Percentiles rank a stretch among this genome's conserved stretches.
Evolutionary conservation across 1,140 invertebrate genomes (phyloP).

Genomic region (Papilio xuthus): DNA sequence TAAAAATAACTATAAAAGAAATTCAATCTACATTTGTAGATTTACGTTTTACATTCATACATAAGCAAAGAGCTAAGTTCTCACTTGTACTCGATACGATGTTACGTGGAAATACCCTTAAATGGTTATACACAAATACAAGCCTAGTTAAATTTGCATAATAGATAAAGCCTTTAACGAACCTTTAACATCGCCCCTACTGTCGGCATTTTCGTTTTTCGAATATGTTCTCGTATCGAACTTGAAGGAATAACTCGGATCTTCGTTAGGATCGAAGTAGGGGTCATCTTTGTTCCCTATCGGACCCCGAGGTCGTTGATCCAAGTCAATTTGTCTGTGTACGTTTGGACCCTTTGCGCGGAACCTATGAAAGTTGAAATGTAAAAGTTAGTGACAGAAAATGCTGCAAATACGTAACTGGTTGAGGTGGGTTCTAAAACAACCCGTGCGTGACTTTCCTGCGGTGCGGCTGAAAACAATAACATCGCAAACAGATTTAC

Average conservation of each 20-base stretch:
- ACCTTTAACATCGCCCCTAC: constrained; percentile 83
- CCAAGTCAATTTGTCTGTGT: constrained; percentile 85
- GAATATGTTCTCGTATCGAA: constrained; percentile 85
- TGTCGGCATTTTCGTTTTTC: constrained; percentile 84
- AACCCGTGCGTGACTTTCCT: too few relatives aligned
- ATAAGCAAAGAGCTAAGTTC: neutral
- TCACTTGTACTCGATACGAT: neutral
- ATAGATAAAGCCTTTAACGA: constrained; percentile 34
- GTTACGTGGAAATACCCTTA: constrained; percentile 14
- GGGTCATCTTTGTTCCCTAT: constrained; percentile 85
- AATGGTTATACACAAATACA: constrained; percentile 5
- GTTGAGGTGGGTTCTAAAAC: too few relatives aligned
- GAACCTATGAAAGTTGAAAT: constrained; percentile 70
- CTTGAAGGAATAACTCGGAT: constrained; percentile 86
- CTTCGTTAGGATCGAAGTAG: constrained; percentile 87
- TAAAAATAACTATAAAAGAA: neutral
- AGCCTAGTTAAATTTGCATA: constrained; percentile 18
- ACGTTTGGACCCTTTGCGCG: constrained; percentile 86
- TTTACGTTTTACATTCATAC: neutral
- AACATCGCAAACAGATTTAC: too few relatives aligned
- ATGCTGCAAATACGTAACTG: neutral
- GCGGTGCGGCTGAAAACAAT: too few relatives aligned
- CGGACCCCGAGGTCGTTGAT: constrained; percentile 83
- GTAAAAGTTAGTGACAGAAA: neutral
- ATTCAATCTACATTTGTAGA: neutral